phyloP scores from a whole-genome alignment of 1,140 invertebrate species.

The Aplysia californica region DNA sequence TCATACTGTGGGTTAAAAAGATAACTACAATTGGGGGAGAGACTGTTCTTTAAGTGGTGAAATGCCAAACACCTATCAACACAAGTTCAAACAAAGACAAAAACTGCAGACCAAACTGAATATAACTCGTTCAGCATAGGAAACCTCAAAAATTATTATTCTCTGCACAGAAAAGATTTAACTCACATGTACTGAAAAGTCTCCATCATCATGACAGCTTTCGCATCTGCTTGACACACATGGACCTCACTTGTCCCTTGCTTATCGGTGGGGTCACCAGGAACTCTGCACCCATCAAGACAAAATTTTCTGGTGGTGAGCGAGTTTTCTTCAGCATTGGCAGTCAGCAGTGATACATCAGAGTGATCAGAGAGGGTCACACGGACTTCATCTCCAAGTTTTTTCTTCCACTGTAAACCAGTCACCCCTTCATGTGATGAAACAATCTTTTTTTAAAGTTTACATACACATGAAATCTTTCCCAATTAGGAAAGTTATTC shows the following conservation, averaged over 20 bases:
- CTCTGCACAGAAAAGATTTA: too few relatives aligned
- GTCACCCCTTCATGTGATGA: conserved; percentile 1
- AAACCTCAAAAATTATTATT: too few relatives aligned
- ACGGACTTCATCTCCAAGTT: background rate
- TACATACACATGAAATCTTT: too few relatives aligned
- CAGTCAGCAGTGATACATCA: background rate
- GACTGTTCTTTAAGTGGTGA: background rate
- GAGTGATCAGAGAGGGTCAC: conserved; percentile 8
- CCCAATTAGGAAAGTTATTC: too few relatives aligned
- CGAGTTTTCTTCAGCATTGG: conserved; percentile 4
- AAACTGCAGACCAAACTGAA: background rate
- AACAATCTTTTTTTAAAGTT: too few relatives aligned
- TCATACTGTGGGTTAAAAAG: background rate
- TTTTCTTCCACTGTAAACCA: conserved; percentile 22
- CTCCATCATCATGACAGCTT: conserved; percentile 19
- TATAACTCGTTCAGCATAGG: background rate
- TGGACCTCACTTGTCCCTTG: conserved; percentile 10
- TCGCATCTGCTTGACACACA: conserved; percentile 18
- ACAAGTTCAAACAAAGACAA: background rate
- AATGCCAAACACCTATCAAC: background rate
- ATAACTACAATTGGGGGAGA: background rate
- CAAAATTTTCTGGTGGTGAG: background rate
- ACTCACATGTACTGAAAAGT: conserved; percentile 27
- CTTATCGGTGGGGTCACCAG: background rate
- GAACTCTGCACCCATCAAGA: background rate